Conservation (phyloP, 2,113 vertebrate species). For the Neogobius melanostomus region DNA sequence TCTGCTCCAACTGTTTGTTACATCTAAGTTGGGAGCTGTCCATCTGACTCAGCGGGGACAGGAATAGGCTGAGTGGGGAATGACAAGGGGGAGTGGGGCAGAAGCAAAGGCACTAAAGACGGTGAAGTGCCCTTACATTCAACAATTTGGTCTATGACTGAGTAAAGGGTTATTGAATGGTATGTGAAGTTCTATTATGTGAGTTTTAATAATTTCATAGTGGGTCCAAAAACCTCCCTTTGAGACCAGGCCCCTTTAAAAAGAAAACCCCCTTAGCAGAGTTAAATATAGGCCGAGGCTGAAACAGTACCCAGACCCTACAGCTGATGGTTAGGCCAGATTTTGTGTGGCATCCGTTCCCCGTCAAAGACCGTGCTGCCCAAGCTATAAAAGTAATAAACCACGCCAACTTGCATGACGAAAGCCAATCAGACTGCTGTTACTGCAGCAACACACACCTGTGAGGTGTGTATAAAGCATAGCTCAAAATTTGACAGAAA, state of each 20-base stretch:
- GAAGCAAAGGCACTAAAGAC: conserved; percentile 1
- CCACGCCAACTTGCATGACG: conserved; percentile 29
- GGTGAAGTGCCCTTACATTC: not conserved
- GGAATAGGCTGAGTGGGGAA: conserved; percentile 85
- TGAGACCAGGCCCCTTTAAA: conserved; percentile 62
- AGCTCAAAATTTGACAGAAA: no score
- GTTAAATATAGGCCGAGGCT: conserved; percentile 76
- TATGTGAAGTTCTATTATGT: not conserved
- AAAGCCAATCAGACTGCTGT: not conserved
- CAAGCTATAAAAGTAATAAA: conserved; percentile 56
- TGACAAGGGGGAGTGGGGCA: conserved; percentile 46
- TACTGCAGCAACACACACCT: not conserved
- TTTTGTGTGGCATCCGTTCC: conserved; percentile 15
- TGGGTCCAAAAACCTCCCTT: conserved; percentile 1
- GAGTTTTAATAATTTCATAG: not conserved
- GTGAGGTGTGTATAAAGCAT: no score
- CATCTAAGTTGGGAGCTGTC: conserved; percentile 75
- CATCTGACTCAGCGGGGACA: conserved; percentile 85
- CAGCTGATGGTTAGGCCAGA: conserved; percentile 31
- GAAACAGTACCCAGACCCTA: conserved; percentile 56
- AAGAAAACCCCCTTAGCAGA: conserved; percentile 50
- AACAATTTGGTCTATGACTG: not conserved
- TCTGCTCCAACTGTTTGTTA: conserved; percentile 65
- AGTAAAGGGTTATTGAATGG: not conserved
- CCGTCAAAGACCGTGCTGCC: conserved; percentile 24